phyloP scores from a whole-genome alignment of 2,797 vertebrate genomes.

The Gouania willdenowi region DNA sequence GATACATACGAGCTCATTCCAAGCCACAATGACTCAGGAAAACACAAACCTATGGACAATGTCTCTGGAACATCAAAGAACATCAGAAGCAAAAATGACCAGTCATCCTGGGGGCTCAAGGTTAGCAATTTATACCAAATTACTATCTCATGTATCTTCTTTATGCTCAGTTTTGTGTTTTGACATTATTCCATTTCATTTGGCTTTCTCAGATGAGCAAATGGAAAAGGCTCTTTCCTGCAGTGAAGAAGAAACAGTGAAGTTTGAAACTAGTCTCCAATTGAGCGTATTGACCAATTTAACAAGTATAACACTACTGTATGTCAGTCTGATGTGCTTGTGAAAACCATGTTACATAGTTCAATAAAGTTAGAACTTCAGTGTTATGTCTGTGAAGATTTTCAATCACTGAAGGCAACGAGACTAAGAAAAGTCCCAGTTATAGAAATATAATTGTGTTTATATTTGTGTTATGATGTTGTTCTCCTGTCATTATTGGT shows the following conservation, averaged over 20 bases:
- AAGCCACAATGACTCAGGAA: not conserved
- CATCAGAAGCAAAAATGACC: constrained; percentile 50
- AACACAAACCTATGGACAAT: constrained; percentile 25
- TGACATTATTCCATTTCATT: not conserved
- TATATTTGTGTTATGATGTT: too few relatives aligned
- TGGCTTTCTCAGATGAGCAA: constrained; percentile 74
- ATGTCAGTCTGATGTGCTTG: not conserved
- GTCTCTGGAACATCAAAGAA: constrained; percentile 63
- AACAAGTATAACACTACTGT: constrained; percentile 51
- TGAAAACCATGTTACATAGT: too few relatives aligned
- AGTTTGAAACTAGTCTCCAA: not conserved
- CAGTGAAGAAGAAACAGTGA: constrained; percentile 72
- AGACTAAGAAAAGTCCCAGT: too few relatives aligned
- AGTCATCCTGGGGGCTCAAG: constrained; percentile 60
- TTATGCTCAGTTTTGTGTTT: not conserved
- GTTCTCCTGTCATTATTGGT: too few relatives aligned
- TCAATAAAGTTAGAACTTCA: too few relatives aligned
- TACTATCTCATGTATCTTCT: not conserved
- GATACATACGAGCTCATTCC: constrained; percentile 61
- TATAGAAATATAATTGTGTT: too few relatives aligned
- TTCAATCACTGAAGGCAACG: too few relatives aligned
- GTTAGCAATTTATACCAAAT: constrained; percentile 44
- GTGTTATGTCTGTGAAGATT: too few relatives aligned
- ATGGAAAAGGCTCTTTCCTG: constrained; percentile 79
- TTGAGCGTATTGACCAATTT: constrained; percentile 10